phyloP scores from a whole-genome alignment of 2,113 vertebrate genomes.

The Siniperca chuatsi region DNA sequence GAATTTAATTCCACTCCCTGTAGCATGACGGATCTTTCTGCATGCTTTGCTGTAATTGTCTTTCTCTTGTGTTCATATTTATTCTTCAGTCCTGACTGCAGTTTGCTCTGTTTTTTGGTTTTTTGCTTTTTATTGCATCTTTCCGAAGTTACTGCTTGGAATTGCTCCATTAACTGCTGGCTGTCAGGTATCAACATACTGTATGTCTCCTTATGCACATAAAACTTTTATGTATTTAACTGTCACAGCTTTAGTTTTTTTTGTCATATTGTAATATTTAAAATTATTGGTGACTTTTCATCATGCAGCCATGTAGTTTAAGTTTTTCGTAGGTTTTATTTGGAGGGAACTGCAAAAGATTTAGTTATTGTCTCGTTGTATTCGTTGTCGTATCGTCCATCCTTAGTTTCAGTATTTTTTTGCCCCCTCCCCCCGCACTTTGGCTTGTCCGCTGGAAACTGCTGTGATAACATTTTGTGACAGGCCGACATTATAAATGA shows the following conservation, averaged over 20 bases:
- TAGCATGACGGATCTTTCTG: background rate
- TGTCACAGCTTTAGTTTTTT: background rate
- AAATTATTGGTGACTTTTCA: background rate
- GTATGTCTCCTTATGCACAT: too few relatives aligned
- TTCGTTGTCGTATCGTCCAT: background rate
- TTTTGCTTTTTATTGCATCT: conserved; percentile 1
- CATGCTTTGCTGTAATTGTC: conserved; percentile 2
- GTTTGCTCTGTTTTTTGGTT: background rate
- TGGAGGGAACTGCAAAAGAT: background rate
- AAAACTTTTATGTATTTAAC: background rate
- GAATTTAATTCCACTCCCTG: conserved; percentile 1
- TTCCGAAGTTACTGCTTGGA: background rate
- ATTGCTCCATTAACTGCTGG: background rate
- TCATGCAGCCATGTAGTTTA: background rate
- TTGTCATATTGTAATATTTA: background rate
- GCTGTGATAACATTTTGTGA: conserved; percentile 20
- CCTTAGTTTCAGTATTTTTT: conserved; percentile 10
- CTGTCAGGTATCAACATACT: background rate
- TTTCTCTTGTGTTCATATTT: background rate
- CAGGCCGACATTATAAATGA: conserved; percentile 26
- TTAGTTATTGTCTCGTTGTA: background rate
- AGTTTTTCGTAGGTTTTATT: background rate
- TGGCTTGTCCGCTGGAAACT: background rate
- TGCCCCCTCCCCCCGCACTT: background rate
- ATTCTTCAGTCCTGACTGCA: background rate